Conservation (phyloP, 2,888 invertebrate species). For the Nephrotoma guestfalica region DNA sequence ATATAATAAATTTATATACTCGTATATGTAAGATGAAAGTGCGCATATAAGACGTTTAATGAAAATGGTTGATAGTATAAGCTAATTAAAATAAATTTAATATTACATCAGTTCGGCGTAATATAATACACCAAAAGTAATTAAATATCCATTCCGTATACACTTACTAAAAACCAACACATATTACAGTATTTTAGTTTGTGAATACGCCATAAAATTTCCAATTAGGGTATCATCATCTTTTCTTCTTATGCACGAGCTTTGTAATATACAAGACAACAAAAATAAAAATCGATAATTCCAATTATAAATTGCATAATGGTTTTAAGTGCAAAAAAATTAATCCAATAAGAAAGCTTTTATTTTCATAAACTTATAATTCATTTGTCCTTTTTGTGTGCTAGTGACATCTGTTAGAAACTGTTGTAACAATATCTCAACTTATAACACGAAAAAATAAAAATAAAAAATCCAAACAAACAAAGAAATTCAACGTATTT, state of each 20-base stretch:
- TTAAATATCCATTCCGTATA: not conserved
- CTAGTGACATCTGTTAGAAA: not conserved
- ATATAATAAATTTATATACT: not conserved
- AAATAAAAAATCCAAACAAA: not conserved
- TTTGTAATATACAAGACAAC: not conserved
- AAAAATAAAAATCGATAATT: not conserved
- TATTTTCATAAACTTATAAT: not conserved
- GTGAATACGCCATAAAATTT: not conserved
- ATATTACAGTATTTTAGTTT: too few species aligned
- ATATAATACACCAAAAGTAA: not conserved
- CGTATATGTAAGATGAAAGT: not conserved
- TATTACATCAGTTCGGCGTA: not conserved
- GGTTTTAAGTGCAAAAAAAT: not conserved
- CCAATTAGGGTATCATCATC: not conserved
- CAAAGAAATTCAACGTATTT: not conserved
- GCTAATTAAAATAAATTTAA: not conserved
- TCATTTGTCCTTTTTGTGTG: not conserved
- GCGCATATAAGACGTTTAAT: not conserved
- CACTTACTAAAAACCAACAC: not conserved
- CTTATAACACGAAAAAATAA: not conserved
- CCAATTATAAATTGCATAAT: not conserved
- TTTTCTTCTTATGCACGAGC: not conserved
- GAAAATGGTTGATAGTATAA: not conserved
- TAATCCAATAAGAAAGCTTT: not conserved
- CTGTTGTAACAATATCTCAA: not conserved